Evolutionary conservation across 2,888 invertebrate genomes (phyloP), one percentile per base, ranked within the genome.

Genomic region (Pocota personata): DNA sequence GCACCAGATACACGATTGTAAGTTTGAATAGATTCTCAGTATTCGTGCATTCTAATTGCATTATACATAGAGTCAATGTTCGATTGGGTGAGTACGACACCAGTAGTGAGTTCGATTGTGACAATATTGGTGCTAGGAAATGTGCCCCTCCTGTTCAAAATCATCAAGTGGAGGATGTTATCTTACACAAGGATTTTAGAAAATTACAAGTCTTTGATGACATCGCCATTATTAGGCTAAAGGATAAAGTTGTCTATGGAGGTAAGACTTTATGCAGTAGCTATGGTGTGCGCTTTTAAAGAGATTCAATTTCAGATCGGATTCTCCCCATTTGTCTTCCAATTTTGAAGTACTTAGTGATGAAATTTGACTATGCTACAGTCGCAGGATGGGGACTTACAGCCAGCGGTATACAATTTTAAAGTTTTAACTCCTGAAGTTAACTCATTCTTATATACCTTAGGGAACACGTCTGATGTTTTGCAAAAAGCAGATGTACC

Each of bases 1-100:
- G 8, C 55, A 10, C 12, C 52, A n/a, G 76, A 66, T 46, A 32
- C 76, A 14, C 60, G 67, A 55, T 43, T 82, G 86, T 86, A 48
- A 72, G 86, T 82, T 43, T 1, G 2, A 3, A 35, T 35, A n/a
- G n/a, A 21, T 27, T 40, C 12, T 2, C 24, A 7, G n/a, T 6
- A 1, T 16, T 6, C 8, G 0, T 50, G 24, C n/a, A 16, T 10
- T 43, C 7, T 43, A 2, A 8, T 43, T 37, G n/a, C 37, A 10
- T 4, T 37, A n/a, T 35, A 10, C 19, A 0, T n/a, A 86, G 86
- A 50, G 27, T 75, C 21, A 77, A 64, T 46, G 82, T 86, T 10
- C 76, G 86, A 48, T 62, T 86, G 77, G 86, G 86, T 6, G 86
- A 86, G 66, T 72, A 82, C 46, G 72, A 86, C 76, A 77, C 55